phyloP scores from a whole-genome alignment of 2,797 vertebrate genomes.

The Hoplostethus mediterraneus region DNA sequence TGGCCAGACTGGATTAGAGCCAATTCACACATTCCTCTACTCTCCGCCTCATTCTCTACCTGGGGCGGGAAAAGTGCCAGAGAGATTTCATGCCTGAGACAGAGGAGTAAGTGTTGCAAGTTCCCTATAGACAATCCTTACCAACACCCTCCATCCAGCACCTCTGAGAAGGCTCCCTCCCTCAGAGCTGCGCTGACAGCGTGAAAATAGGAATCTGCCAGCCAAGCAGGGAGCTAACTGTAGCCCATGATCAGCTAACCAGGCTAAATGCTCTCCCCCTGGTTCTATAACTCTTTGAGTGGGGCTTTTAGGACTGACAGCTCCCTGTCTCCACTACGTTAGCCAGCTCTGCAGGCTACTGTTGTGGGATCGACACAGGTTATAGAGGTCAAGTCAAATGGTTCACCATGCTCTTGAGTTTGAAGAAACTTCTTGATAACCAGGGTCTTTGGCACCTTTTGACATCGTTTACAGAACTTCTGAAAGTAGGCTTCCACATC shows the following conservation, averaged over 20 bases:
- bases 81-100: conserved; percentile 80
- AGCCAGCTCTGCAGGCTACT: conserved; percentile 17
- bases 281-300: conserved; percentile 35
- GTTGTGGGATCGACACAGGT: conserved; percentile 43
- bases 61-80: conserved; percentile 66
- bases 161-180: conserved; percentile 63
- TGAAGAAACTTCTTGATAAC: conserved; percentile 46
- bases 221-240: conserved; percentile 68
- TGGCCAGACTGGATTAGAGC: conserved; percentile 74
- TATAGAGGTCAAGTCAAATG: conserved; percentile 50
- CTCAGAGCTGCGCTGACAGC: conserved; percentile 70
- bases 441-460: conserved; percentile 34
- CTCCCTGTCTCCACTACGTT: conserved; percentile 40
- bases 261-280: conserved; percentile 55
- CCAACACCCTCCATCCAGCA: conserved; percentile 64
- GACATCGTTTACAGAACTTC: conserved; percentile 46
- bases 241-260: conserved; percentile 59
- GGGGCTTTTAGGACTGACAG: conserved; percentile 57
- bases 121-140: conserved; percentile 70
- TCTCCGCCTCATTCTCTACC: conserved; percentile 51
- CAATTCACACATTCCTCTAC: conserved; percentile 66
- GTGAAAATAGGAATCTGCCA: conserved; percentile 82
- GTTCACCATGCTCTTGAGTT: conserved; percentile 35
- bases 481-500: conserved; percentile 49
- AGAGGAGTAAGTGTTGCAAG: conserved; percentile 70